Percentiles rank a stretch among this genome's conserved stretches.
Evolutionary conservation across 2,113 vertebrate genomes (phyloP).

Genomic region (Colaptes auratus): DNA sequence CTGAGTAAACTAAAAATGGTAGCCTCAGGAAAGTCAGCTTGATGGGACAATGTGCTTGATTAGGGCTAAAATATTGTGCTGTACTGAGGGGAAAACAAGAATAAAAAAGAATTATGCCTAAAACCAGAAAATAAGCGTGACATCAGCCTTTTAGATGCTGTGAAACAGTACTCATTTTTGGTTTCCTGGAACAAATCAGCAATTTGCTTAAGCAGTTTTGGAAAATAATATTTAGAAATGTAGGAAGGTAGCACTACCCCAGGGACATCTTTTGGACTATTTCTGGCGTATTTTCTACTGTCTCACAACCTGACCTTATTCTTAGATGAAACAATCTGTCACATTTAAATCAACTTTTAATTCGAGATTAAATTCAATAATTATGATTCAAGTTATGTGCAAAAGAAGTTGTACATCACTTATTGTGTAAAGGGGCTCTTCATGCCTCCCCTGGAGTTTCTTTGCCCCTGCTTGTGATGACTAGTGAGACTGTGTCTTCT

Average conservation of each 20-base stretch:
- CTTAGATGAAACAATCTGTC: not conserved
- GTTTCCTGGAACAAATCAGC: not conserved
- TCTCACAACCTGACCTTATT: not conserved
- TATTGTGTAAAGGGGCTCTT: rapidly evolving
- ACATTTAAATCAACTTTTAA: not conserved
- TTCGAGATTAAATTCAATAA: not conserved
- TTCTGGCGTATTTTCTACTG: not conserved
- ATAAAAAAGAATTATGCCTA: not conserved
- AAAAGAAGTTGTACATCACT: not conserved
- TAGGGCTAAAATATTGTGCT: not conserved
- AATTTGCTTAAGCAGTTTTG: not conserved
- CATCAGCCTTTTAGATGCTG: rapidly evolving
- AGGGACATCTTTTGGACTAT: not conserved
- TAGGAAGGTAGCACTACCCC: not conserved
- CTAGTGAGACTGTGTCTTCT: too few relatives aligned
- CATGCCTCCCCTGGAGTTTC: not conserved
- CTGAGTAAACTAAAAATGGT: not conserved
- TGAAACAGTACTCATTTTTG: not conserved
- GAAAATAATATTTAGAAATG: not conserved
- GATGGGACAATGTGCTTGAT: not conserved
- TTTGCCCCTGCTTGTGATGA: not conserved
- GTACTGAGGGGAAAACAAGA: not conserved
- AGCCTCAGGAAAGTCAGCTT: not conserved
- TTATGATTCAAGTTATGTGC: not conserved
- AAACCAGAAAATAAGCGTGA: not conserved